Evolutionary conservation across 2,888 invertebrate genomes (phyloP).

Genomic region (Brenthis ino): DNA sequence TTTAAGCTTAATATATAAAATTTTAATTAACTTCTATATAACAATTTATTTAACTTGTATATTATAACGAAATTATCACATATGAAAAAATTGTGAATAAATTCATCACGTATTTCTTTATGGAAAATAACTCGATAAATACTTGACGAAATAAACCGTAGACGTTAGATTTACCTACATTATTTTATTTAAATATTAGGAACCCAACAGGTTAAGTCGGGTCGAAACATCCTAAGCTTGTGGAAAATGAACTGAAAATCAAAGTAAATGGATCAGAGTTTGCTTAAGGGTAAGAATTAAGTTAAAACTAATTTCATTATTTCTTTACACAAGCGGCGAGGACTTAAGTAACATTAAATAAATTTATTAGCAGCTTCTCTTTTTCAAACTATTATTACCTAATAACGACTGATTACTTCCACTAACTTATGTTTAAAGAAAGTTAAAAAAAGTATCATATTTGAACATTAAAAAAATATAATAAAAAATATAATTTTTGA

Average conservation of each 20-base stretch:
- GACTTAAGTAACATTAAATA: conserved; percentile 2
- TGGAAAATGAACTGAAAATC: conserved; percentile 27
- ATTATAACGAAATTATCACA: too few species aligned
- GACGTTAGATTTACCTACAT: not conserved
- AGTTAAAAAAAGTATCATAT: too few species aligned
- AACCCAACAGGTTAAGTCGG: conserved; percentile 8
- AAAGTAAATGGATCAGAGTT: conserved; percentile 24
- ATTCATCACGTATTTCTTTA: too few species aligned
- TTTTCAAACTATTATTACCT: not conserved
- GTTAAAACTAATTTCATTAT: conserved; percentile 46
- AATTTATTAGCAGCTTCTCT: conserved; percentile 3
- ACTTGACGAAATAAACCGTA: not conserved
- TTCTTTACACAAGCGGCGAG: conserved; percentile 13
- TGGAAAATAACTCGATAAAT: too few species aligned
- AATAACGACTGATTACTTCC: not conserved
- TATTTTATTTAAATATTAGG: conserved; percentile 3
- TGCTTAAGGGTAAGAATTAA: conserved; percentile 19
- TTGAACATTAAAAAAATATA: too few species aligned
- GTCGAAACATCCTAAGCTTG: conserved; percentile 9
- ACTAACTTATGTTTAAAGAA: not conserved
- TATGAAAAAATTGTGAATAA: too few species aligned
- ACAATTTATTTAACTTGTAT: too few species aligned
- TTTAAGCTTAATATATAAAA: too few species aligned
- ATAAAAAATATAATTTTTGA: too few species aligned
- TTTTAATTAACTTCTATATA: too few species aligned